Base-by-base conservation (phyloP, 2,888 invertebrate species). In the Eumacrocentrus americanus region DNA sequence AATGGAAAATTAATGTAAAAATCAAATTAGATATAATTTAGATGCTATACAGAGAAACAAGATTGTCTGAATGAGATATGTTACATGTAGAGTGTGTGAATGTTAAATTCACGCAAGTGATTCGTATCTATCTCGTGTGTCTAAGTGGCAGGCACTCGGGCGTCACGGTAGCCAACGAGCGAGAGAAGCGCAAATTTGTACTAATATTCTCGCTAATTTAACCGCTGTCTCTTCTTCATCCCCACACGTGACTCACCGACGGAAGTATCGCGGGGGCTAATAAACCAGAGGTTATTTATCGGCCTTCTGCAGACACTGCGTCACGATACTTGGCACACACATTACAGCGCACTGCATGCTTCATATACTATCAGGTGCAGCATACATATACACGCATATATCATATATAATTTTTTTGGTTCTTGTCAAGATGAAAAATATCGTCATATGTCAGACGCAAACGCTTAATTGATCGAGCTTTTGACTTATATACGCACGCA, bases 251-350 rank as follows among this genome's bases (percentile, higher is more conserved):
- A 69, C 70, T 70, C 73, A 67, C 67, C 37, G 54, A 35, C 59
- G 20, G 40, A 34, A 42, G 47, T 51, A 47, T 57, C 59, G 51
- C 9, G 51, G 51, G 60, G 66, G 72, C 76, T 78, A 79, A 80
- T 80, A 80, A 80, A 80, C 71, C 75, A 78, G 79, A 74, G 72
- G 79, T 80, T 79, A 80, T 80, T 80, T 80, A 80, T 80, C 75
- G 72, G 70, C 60, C 60, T 63, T 66, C 60, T 62, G 63, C 60
- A 62, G 61, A 67, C 64, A 67, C 64, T 53, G 60, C 61, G 62
- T 68, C 65, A 63, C 60, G 60, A 63, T 66, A 63, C 55, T 64
- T 64, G 65, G 63, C 67, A 62, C 64, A 34, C 23, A 47, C n/a
- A n/a, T 20, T 47, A 56, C 44, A 52, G 23, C 29, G 50, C 50